A percentile compares a stretch with the other conserved stretches of the same genome.
phyloP scores from a whole-genome alignment of 1,140 invertebrate genomes.

The Polypedilum vanderplanki region DNA sequence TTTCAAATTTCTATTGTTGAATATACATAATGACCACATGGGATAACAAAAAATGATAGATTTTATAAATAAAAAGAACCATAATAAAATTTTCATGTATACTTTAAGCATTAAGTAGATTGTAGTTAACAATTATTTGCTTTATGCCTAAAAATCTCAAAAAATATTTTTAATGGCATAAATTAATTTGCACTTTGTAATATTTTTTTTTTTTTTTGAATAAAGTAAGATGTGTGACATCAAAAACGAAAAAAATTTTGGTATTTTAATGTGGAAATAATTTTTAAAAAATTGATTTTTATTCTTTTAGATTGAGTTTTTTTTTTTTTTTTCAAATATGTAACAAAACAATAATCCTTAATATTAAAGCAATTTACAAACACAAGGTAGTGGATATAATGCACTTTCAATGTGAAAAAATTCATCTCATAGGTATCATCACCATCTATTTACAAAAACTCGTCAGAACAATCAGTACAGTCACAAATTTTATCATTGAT shows the following conservation, averaged over 20 bases:
- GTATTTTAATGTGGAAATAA: background rate
- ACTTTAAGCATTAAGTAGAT: too few relatives aligned
- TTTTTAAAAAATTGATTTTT: slow-evolving; percentile 41
- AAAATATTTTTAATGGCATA: background rate
- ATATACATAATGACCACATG: too few relatives aligned
- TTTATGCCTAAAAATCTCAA: too few relatives aligned
- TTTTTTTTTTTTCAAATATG: too few relatives aligned
- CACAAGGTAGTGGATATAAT: background rate
- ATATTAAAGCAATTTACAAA: background rate
- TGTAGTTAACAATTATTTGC: too few relatives aligned
- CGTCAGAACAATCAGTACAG: slow-evolving; percentile 79
- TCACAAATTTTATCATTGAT: slow-evolving; percentile 94
- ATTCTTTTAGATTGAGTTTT: too few relatives aligned
- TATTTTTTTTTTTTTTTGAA: too few relatives aligned
- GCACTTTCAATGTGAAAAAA: background rate
- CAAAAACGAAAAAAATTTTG: background rate
- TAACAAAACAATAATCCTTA: background rate
- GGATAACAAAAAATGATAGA: too few relatives aligned
- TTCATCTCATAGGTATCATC: background rate
- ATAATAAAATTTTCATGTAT: too few relatives aligned
- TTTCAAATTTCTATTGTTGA: too few relatives aligned
- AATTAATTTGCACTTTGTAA: background rate
- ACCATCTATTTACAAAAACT: slow-evolving; percentile 37
- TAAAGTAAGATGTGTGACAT: slow-evolving; percentile 2
- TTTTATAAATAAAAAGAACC: too few relatives aligned